Evolutionary conservation across 2,113 vertebrate species (phyloP).

Genomic region (Heterocephalus glaber): DNA sequence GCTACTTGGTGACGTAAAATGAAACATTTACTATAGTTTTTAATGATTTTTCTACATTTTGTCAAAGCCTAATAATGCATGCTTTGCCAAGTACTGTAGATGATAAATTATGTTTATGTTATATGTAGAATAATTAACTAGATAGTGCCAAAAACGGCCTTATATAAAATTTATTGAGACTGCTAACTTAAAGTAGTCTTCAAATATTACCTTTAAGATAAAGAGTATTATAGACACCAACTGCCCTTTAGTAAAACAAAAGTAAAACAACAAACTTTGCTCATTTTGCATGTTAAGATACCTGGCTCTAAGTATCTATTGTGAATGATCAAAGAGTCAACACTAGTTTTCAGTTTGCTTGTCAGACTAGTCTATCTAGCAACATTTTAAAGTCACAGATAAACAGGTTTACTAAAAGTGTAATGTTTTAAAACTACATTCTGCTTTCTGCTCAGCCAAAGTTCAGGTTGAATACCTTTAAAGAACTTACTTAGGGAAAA

Average conservation of each 20-base stretch:
- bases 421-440: background rate
- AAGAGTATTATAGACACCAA: background rate
- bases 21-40: background rate
- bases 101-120: background rate
- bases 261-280: background rate
- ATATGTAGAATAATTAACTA: background rate
- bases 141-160: background rate
- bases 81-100: background rate
- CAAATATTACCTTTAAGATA: background rate
- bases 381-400: background rate
- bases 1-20: background rate
- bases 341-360: background rate
- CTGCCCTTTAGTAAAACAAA: background rate
- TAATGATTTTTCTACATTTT: conserved; percentile 21
- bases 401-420: background rate
- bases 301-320: background rate
- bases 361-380: background rate
- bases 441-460: conserved; percentile 11
- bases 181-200: background rate
- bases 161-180: conserved; percentile 17
- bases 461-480: conserved; percentile 30
- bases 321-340: background rate
- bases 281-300: background rate
- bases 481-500: conserved; percentile 31
- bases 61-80: background rate